Conservation (phyloP, 2,113 vertebrate genomes). For the Neolamprologus tretocephalus region DNA sequence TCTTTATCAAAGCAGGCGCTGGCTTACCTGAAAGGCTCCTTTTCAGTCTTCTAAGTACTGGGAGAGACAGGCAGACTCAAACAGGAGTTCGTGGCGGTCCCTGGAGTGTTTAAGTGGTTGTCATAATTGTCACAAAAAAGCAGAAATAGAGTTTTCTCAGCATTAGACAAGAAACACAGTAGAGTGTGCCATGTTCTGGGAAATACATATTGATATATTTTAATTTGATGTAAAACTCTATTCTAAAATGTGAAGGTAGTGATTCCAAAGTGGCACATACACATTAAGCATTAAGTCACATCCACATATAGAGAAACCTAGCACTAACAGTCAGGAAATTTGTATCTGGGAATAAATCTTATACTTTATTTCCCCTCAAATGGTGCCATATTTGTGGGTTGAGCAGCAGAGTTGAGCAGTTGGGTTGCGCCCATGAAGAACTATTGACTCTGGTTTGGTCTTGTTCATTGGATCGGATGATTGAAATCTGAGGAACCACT, state of each 20-base stretch:
- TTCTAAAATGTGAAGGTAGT: not conserved
- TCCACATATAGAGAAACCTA: not conserved
- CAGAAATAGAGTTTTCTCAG: not conserved
- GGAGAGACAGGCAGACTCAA: constrained; percentile 25
- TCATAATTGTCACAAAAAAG: constrained; percentile 27
- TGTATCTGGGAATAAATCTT: not conserved
- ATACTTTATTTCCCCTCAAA: not conserved
- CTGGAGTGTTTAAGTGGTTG: constrained; percentile 25
- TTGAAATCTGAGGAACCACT: not conserved
- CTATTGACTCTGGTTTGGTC: not conserved
- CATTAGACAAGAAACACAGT: not conserved
- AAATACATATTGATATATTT: not conserved
- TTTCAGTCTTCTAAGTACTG: constrained; percentile 24
- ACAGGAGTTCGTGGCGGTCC: constrained; percentile 9
- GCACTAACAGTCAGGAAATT: not conserved
- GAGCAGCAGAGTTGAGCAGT: not conserved
- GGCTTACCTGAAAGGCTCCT: constrained; percentile 37
- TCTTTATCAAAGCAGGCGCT: constrained; percentile 50
- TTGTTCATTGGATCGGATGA: not conserved
- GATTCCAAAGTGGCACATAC: not conserved
- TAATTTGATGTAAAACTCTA: not conserved
- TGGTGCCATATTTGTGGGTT: not conserved
- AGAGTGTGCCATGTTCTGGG: not conserved
- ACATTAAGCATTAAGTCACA: not conserved
- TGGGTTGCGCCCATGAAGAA: not conserved